These are phyloP conservation scores for Dipodomys stephensi DNA, from an alignment of 2,113 vertebrate genomes.

Conservation along the genomic window DNA sequence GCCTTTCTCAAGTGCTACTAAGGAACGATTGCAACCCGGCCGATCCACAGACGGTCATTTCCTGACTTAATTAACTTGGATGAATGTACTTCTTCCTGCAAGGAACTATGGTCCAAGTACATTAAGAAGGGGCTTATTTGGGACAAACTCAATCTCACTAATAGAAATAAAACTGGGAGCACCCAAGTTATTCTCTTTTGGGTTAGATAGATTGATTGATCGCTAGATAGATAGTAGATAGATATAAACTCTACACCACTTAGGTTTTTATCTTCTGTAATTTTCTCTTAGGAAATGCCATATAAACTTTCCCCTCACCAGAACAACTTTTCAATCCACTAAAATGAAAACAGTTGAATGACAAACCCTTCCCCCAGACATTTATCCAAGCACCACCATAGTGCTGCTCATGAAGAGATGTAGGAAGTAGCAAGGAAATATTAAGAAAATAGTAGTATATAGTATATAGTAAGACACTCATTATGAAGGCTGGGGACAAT, in stretches of 20 bases:
- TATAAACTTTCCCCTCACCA: not conserved
- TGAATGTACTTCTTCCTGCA: not conserved
- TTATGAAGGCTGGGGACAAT: too few species aligned
- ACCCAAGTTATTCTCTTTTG: not conserved
- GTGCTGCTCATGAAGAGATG: not conserved
- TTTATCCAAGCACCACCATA: not conserved
- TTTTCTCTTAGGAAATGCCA: not conserved
- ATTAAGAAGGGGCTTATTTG: not conserved
- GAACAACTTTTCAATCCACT: not conserved
- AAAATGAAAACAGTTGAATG: not conserved
- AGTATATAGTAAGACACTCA: too few species aligned
- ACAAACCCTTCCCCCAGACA: not conserved
- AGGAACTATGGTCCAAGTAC: not conserved
- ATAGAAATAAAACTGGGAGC: not conserved
- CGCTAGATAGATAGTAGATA: too few species aligned
- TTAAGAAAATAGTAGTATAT: too few species aligned
- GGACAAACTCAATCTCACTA: not conserved
- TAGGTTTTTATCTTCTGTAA: not conserved
- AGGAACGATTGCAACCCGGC: not conserved
- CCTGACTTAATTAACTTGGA: constrained; percentile 40
- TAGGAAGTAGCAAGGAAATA: not conserved
- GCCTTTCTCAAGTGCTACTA: not conserved
- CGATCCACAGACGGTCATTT: constrained; percentile 8
- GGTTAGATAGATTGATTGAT: not conserved
- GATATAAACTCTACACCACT: not conserved